Base-by-base conservation (phyloP, 2,888 invertebrate genomes). In the Thalpophila matura region DNA sequence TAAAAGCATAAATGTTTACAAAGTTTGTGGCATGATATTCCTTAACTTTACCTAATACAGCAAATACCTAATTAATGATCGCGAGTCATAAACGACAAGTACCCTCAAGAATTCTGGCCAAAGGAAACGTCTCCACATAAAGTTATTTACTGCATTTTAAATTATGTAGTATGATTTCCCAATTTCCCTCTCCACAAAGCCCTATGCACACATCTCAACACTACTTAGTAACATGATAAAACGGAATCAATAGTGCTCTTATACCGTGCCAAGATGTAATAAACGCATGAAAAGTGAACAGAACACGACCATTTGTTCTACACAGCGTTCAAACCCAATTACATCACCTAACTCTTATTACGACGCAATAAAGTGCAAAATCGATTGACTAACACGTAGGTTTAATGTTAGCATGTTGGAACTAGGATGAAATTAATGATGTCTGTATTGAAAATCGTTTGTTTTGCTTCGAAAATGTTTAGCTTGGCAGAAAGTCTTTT, bases 261-360 rank as follows among this genome's bases (percentile, higher is more conserved):
- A 84, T 89, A 88, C 86, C 91, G 90, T 91, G 91, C 89, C 88
- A 90, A 89, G 87, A 84, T 83, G 87, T 89, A 91, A 92, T 92
- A 92, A 93, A 89, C 88, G 89, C 84, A 91, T 89, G 90, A 91
- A 91, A 91, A 90, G 89, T 91, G 90, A 88, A 89, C 82, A 84
- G 81, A 81, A 74, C 80, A 79, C 68, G 73, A 85, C 87, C 88
- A 91, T 91, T 91, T 89, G 87, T 91, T 86, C 80, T 83, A 81
- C 73, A 74, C 65, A 79, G 47, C 64, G 73, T 75, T 66, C 60
- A 67, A 72, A 62, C 62, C 66, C 51, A 49, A 69, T 67, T 57
- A 61, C 56, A 60, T 31, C 59, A 56, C 57, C 55, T 27, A 64
- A 67, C 47, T 73, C 65, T 70, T 86, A 85, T 78, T 46, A 24